A percentile compares a stretch with the other conserved stretches of the same genome.
phyloP scores from a whole-genome alignment of 2,888 invertebrate species.

The Pristionchus maxplancki region DNA sequence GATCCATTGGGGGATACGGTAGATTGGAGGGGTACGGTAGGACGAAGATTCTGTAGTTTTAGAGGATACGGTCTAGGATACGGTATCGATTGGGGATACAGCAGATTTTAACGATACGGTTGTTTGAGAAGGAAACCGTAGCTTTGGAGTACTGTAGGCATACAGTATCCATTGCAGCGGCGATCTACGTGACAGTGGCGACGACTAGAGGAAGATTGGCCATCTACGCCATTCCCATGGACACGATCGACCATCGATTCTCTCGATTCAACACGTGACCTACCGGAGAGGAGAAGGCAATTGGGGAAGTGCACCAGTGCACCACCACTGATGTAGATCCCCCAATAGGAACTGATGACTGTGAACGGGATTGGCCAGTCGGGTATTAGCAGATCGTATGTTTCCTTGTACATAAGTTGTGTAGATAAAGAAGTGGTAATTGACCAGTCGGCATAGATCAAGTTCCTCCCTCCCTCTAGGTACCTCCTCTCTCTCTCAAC shows the following conservation, averaged over 20 bases:
- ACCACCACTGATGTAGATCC: not conserved
- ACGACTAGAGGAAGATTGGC: constrained; percentile 30
- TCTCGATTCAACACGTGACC: not conserved
- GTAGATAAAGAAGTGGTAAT: constrained; percentile 37
- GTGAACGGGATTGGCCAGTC: not conserved
- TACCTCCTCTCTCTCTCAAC: not conserved
- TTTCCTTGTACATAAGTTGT: constrained; percentile 43
- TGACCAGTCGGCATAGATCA: not conserved
- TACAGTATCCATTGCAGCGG: constrained; percentile 18
- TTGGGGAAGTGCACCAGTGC: not conserved
- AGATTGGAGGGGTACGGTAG: not conserved
- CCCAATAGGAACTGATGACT: not conserved
- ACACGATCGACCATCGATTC: constrained; percentile 45
- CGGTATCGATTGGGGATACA: not conserved
- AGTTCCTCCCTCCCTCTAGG: not conserved
- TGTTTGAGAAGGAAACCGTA: too few relatives aligned
- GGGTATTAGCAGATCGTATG: not conserved
- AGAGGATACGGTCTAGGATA: not conserved
- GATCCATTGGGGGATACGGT: constrained; percentile 1
- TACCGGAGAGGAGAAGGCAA: not conserved
- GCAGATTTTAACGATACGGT: too few relatives aligned
- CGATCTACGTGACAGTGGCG: constrained; percentile 31
- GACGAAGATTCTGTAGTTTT: not conserved
- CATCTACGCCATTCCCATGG: constrained; percentile 43
- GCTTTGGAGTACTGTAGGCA: not conserved